These are phyloP conservation scores for Pilophorus perplexus DNA, from an alignment of 2,888 invertebrate species.

Conservation along the genomic window DNA sequence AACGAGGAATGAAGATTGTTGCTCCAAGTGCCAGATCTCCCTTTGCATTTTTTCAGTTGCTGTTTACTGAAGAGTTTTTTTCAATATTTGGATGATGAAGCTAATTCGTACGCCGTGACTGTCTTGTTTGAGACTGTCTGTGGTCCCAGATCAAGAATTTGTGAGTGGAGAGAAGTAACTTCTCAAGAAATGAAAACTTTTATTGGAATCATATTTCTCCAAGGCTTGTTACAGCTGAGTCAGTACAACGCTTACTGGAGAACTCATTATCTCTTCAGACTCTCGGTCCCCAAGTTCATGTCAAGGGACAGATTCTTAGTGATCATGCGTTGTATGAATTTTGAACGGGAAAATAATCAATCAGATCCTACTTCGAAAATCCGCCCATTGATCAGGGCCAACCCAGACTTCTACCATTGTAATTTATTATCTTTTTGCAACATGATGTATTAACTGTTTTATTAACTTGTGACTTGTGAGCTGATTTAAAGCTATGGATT, in stretches of 20 bases:
- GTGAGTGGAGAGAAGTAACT: conserved; percentile 1
- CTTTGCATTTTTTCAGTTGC: neutral
- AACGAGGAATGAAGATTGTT: no score
- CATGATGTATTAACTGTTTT: no score
- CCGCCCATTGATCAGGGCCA: neutral
- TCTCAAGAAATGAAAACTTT: neutral
- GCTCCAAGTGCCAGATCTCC: neutral
- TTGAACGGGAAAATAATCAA: neutral
- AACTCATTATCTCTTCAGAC: neutral
- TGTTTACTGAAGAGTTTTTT: neutral
- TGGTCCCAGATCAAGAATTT: conserved; percentile 7
- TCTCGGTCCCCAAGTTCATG: conserved; percentile 1
- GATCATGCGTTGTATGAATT: conserved; percentile 5
- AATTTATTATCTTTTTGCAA: no score
- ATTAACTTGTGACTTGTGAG: no score
- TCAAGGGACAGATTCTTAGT: conserved; percentile 13
- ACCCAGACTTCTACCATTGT: no score
- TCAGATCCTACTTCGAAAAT: neutral
- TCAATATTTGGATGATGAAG: neutral
- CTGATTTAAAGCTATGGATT: no score
- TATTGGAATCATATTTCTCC: conserved; percentile 1
- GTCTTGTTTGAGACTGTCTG: neutral
- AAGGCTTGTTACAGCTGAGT: neutral
- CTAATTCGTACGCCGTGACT: neutral
- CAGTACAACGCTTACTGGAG: conserved; percentile 13